Evolutionary conservation across 2,888 invertebrate genomes (phyloP).

Genomic region (Plebejus argus): DNA sequence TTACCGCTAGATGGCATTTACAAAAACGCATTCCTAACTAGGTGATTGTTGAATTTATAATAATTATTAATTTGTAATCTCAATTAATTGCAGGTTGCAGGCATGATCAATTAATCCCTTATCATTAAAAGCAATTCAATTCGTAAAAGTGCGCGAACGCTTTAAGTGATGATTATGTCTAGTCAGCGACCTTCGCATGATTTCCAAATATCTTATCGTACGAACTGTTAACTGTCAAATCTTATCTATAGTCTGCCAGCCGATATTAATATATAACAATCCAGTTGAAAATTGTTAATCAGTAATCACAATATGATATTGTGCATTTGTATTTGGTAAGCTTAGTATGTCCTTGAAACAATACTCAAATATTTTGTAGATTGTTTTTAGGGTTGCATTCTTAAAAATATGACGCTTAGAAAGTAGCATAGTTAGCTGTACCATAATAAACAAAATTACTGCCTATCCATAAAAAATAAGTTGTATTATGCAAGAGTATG

Average conservation of each 20-base stretch:
- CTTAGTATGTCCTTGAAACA: not conserved
- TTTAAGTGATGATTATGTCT: not conserved
- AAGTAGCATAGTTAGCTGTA: too few species aligned
- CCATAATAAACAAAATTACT: too few species aligned
- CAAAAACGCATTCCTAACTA: too few species aligned
- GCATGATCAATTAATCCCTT: not conserved
- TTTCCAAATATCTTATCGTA: constrained; percentile 12
- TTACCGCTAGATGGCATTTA: not conserved
- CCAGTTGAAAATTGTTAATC: not conserved
- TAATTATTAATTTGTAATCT: not conserved
- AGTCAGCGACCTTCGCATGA: not conserved
- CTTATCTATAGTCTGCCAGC: not conserved
- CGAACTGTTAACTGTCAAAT: not conserved
- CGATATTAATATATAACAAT: too few species aligned
- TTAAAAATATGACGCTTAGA: too few species aligned
- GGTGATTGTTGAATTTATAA: not conserved
- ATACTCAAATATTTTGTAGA: too few species aligned
- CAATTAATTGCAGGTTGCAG: not conserved
- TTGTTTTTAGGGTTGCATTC: too few species aligned
- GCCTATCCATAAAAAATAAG: too few species aligned
- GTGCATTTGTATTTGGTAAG: not conserved
- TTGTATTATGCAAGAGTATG: too few species aligned
- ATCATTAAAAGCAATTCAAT: not conserved
- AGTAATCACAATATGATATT: not conserved
- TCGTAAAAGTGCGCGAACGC: not conserved